phyloP scores from a whole-genome alignment of 37 sponge, comb jelly and placozoan species.

The Halichondria panicea region DNA sequence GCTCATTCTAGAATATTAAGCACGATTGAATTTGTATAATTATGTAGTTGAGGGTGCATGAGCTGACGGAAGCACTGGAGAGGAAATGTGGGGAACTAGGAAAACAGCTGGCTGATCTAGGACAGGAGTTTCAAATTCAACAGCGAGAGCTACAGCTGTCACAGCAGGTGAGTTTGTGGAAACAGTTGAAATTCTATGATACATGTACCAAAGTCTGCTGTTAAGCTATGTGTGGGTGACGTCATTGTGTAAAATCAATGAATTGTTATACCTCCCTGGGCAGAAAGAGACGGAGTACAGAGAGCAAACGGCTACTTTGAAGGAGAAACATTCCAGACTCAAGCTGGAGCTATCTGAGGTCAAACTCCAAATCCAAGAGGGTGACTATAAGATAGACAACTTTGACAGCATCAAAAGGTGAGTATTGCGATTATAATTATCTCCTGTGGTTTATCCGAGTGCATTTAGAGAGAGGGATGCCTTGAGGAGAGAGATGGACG shows the following conservation, averaged over 20 bases:
- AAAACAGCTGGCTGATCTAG: slow-evolving; percentile 7
- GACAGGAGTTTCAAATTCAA: background rate
- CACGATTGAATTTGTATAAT: background rate
- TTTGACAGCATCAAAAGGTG: slow-evolving; percentile 66
- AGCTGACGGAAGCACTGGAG: slow-evolving; percentile 34
- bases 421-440: background rate
- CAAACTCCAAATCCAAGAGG: slow-evolving; percentile 36
- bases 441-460: background rate
- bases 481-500: slow-evolving; percentile 32
- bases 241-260: too few species aligned
- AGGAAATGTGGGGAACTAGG: slow-evolving; percentile 21
- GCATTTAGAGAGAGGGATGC: slow-evolving; percentile 55
- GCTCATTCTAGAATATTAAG: background rate
- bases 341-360: slow-evolving; percentile 18
- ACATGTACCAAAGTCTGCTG: too few species aligned
- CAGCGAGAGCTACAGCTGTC: background rate
- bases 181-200: too few species aligned
- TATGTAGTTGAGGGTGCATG: slow-evolving; percentile 29
- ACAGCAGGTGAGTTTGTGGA: slow-evolving; percentile 9
- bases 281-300: background rate
- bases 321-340: slow-evolving; percentile 27
- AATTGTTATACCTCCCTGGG: background rate
- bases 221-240: too few species aligned
- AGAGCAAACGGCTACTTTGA: background rate
- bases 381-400: slow-evolving; percentile 54